A percentile compares a stretch with the other conserved stretches of the same genome.
Conservation (phyloP, 2,888 invertebrate genomes). For the Strigamia transsilvanica region DNA sequence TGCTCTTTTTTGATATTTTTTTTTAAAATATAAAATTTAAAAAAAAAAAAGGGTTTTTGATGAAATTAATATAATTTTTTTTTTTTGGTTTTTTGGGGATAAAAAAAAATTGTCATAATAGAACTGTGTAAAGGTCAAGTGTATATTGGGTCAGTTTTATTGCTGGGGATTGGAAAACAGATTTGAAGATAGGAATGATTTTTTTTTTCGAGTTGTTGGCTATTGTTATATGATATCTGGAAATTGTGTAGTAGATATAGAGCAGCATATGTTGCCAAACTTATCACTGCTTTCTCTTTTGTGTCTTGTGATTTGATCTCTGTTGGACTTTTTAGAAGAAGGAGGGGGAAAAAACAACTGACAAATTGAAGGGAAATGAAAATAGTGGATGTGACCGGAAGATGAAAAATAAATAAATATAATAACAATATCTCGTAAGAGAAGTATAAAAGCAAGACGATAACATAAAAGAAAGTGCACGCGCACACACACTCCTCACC, state of each 20-base stretch:
- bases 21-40: neutral
- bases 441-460: neutral
- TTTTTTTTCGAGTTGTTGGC: neutral
- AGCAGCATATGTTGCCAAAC: constrained; percentile 20
- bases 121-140: neutral
- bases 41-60: neutral
- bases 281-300: neutral
- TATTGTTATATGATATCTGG: constrained; percentile 26
- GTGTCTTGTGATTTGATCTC: neutral
- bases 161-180: constrained; percentile 11
- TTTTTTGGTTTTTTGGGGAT: neutral
- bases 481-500: neutral
- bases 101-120: constrained; percentile 14
- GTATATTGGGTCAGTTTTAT: constrained; percentile 23
- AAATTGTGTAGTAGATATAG: constrained; percentile 25
- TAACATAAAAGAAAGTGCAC: neutral
- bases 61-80: neutral
- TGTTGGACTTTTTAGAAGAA: neutral
- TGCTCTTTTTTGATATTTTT: neutral
- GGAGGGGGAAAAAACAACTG: neutral
- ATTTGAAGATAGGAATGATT: constrained; percentile 7
- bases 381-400: neutral
- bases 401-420: neutral
- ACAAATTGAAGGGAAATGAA: neutral
- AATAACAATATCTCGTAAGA: neutral